Percentiles rank a stretch among this genome's conserved stretches.
phyloP scores from a whole-genome alignment of 1,140 invertebrate genomes.

The Holotrichia oblita region DNA sequence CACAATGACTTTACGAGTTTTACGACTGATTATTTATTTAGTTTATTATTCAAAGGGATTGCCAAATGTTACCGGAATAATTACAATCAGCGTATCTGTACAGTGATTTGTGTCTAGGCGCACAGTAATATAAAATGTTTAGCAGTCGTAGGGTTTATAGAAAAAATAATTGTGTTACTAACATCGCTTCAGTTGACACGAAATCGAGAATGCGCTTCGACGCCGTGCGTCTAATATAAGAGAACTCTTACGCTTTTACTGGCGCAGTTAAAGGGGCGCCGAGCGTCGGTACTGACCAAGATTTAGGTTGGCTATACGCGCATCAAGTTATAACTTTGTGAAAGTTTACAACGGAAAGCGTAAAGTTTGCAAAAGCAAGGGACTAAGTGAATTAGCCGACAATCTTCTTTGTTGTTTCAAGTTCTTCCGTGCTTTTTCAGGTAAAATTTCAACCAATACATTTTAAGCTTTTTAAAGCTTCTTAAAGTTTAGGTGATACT shows the following conservation, averaged over 20 bases:
- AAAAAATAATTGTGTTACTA: constrained; percentile 10
- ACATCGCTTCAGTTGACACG: not conserved
- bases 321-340: not conserved
- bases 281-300: constrained; percentile 17
- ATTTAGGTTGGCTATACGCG: not conserved
- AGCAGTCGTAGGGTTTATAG: too few relatives aligned
- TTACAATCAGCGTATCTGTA: too few relatives aligned
- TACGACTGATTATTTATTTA: too few relatives aligned
- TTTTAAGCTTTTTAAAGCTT: too few relatives aligned
- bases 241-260: constrained; percentile 5
- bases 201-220: constrained; percentile 11
- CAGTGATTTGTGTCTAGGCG: too few relatives aligned
- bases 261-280: constrained; percentile 14
- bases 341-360: not conserved
- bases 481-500: too few relatives aligned
- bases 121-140: too few relatives aligned
- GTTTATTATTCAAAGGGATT: too few relatives aligned
- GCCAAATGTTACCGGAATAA: too few relatives aligned
- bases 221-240: constrained; percentile 28
- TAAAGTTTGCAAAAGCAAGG: not conserved
- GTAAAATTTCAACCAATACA: not conserved
- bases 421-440: not conserved
- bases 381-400: not conserved
- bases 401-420: not conserved
- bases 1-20: too few relatives aligned